These are phyloP conservation scores for Parnassius mnemosyne DNA, from an alignment of 2,888 invertebrate species.

Conservation along the genomic window DNA sequence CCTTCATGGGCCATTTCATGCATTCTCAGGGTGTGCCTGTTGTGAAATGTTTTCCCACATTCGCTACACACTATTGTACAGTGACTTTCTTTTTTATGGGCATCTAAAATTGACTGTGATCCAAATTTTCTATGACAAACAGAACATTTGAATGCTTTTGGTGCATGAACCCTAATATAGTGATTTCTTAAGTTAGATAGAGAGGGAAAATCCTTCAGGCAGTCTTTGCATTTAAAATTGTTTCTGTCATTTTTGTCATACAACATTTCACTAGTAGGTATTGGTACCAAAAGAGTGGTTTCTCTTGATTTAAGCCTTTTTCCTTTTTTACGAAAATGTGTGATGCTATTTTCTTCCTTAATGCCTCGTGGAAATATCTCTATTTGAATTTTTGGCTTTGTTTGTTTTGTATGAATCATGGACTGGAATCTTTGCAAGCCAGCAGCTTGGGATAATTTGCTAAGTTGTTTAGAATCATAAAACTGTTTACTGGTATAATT, in stretches of 20 bases:
- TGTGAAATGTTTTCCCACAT: constrained; percentile 58
- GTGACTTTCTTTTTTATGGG: constrained; percentile 51
- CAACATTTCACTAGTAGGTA: constrained; percentile 47
- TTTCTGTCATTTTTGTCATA: constrained; percentile 40
- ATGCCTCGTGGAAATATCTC: constrained; percentile 28
- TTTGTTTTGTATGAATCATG: constrained; percentile 31
- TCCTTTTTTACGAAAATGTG: constrained; percentile 21
- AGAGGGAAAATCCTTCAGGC: constrained; percentile 46
- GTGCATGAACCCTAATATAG: constrained; percentile 53
- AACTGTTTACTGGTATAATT: constrained; percentile 45
- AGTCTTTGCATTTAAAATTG: constrained; percentile 49
- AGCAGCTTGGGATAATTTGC: constrained; percentile 29
- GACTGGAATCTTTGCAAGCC: constrained; percentile 41
- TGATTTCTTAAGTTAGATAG: constrained; percentile 50
- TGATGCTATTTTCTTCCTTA: constrained; percentile 24
- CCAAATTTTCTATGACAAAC: constrained; percentile 50
- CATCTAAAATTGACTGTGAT: constrained; percentile 42
- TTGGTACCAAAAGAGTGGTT: constrained; percentile 30
- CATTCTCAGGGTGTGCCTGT: constrained; percentile 49
- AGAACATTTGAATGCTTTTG: constrained; percentile 49
- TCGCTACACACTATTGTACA: constrained; percentile 49
- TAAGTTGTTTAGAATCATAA: constrained; percentile 42
- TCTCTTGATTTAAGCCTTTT: constrained; percentile 25
- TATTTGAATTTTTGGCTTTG: constrained; percentile 27
- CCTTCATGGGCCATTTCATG: constrained; percentile 54